Conservation (phyloP, 2,797 vertebrate species). For the Cossypha polioptera region DNA sequence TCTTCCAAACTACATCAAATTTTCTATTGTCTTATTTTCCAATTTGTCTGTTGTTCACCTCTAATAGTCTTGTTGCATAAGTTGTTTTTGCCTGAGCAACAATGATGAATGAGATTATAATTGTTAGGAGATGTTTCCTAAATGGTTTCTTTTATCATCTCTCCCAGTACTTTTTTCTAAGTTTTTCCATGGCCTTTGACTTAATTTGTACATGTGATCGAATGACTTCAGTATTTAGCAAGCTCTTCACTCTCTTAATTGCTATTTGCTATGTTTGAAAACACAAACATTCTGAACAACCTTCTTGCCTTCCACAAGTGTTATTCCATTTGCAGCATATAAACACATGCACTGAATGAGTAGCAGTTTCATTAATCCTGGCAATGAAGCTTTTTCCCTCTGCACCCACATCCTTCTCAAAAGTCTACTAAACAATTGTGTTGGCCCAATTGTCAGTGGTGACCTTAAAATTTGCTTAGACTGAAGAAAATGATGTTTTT, state of each 20-base stretch:
- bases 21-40: constrained; percentile 13
- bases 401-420: background rate
- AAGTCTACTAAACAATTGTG: background rate
- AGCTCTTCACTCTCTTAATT: background rate
- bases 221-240: background rate
- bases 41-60: background rate
- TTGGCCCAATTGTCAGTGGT: background rate
- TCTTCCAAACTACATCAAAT: background rate
- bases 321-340: background rate
- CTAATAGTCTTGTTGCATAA: background rate
- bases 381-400: background rate
- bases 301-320: background rate
- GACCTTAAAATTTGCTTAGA: background rate
- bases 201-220: background rate
- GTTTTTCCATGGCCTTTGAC: background rate
- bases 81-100: background rate
- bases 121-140: background rate
- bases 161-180: background rate
- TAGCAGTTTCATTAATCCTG: background rate
- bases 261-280: background rate
- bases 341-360: background rate
- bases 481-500: background rate
- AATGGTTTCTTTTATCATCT: background rate
- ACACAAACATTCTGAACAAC: background rate
- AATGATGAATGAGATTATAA: background rate